Evolutionary conservation across 2,888 invertebrate genomes (phyloP), one percentile per base, ranked within the genome.

Genomic region (Metallyticus violacea): DNA sequence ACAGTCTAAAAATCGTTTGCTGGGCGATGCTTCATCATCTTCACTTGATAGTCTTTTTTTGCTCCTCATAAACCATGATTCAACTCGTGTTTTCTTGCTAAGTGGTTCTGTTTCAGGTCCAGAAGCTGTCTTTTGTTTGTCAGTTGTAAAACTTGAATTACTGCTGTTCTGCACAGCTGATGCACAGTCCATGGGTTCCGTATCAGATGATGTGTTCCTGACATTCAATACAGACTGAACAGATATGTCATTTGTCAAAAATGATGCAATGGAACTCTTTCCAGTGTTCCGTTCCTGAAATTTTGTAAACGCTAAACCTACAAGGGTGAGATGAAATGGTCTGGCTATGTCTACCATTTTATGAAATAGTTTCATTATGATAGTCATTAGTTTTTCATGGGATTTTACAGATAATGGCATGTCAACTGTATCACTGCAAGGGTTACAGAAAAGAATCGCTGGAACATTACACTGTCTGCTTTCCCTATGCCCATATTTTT

Each of bases 281-380:
- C 95, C 95, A 3, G 93, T 94, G 91, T 94, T 94, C 87, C 94
- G 93, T 89, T 95, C 96, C 89, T 95, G 95, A 90, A 97, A 97
- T 91, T 97, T 97, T 1, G 96, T 96, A 91, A 97, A 97, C 26
- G 96, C 96, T 90, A 97, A 92, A n/a, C 97, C 97, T 87, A 97
- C 93, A 85, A 97, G 92, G 0, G 96, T 97, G 89, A 97, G 94
- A 91, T 96, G 96, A 92, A 96, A 97, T 88, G 96, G 95, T 92
- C 95, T 95, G n/a, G 87, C 85, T 40, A 87, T 87, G 80, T 89
- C 87, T 7, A 90, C 88, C 85, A 90, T 89, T 87, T 89, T 89
- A 78, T 88, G 87, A 85, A 90, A 89, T 7, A 89, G 86, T 27
- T 88, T 86, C 88, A 89, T 88, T 62, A 89, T 87, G 0, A 87